A percentile compares a stretch with the other conserved stretches of the same genome.
These are phyloP conservation scores for Perizoma affinitatum DNA, from an alignment of 2,888 invertebrate species.

Conservation along the genomic window DNA sequence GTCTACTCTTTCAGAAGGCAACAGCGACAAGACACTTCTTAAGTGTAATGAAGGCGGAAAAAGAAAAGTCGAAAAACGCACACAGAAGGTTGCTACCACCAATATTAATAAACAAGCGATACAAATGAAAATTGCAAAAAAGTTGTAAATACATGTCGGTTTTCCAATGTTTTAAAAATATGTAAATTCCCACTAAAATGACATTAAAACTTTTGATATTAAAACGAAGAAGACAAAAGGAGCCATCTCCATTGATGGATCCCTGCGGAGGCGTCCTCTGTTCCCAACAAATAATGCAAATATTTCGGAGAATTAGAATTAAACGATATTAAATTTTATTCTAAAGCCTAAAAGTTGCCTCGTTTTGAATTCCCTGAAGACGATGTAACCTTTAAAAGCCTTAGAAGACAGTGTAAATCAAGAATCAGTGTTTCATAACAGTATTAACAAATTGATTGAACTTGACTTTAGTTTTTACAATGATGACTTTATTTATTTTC, in stretches of 20 bases:
- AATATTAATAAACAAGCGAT: too few relatives aligned
- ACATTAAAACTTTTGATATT: slow-evolving; percentile 23
- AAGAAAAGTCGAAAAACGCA: too few relatives aligned
- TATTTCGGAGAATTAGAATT: slow-evolving; percentile 42
- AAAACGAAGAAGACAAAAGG: slow-evolving; percentile 18
- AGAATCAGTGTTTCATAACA: slow-evolving; percentile 7
- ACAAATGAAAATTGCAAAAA: too few relatives aligned
- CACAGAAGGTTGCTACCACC: too few relatives aligned
- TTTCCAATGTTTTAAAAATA: too few relatives aligned
- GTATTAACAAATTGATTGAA: not conserved
- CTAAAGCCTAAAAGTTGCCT: slow-evolving; percentile 49
- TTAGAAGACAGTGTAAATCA: slow-evolving; percentile 8
- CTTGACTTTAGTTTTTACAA: not conserved
- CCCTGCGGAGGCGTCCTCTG: slow-evolving; percentile 23
- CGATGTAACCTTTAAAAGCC: slow-evolving; percentile 29
- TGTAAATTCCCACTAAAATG: slow-evolving; percentile 6
- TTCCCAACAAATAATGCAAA: slow-evolving; percentile 38
- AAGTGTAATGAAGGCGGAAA: too few relatives aligned
- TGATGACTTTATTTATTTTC: too few relatives aligned
- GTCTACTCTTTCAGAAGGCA: too few relatives aligned
- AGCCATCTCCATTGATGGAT: slow-evolving; percentile 21
- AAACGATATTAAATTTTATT: slow-evolving; percentile 46
- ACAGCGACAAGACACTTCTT: too few relatives aligned
- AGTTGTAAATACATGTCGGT: not conserved
- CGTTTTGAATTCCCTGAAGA: slow-evolving; percentile 33